These are phyloP conservation scores for Glomeris marginata DNA, from an alignment of 2,888 invertebrate genomes.

Conservation along the genomic window DNA sequence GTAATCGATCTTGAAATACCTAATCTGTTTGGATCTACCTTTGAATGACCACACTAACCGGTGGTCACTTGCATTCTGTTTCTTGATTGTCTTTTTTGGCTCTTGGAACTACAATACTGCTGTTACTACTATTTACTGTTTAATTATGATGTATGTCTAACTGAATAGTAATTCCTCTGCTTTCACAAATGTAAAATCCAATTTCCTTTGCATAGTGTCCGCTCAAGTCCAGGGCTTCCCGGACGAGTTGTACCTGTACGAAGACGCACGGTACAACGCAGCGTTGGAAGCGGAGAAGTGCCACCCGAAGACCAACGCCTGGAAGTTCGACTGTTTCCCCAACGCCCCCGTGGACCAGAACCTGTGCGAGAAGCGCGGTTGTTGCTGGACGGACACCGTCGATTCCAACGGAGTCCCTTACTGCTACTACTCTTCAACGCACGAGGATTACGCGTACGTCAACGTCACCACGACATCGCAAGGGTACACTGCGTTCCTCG, in stretches of 20 bases:
- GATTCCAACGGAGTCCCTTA: conserved; percentile 40
- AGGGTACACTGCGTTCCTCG: conserved; percentile 42
- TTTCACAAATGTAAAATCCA: too few species aligned
- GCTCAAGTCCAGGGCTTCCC: neutral
- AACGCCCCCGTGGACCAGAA: conserved; percentile 38
- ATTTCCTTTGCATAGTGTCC: neutral
- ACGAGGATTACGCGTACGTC: conserved; percentile 45
- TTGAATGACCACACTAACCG: too few species aligned
- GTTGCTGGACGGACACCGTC: conserved; percentile 44
- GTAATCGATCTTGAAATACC: too few species aligned
- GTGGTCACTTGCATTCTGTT: too few species aligned
- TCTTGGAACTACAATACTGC: too few species aligned
- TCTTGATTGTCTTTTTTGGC: too few species aligned
- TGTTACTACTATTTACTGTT: too few species aligned
- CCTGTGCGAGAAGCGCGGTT: conserved; percentile 47
- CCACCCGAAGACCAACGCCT: conserved; percentile 19
- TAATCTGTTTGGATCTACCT: too few species aligned
- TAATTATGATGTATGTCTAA: too few species aligned
- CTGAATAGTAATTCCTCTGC: too few species aligned
- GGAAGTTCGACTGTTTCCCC: conserved; percentile 56
- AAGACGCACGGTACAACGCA: neutral
- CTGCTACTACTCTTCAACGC: conserved; percentile 56
- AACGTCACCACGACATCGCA: conserved; percentile 46
- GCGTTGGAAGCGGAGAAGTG: neutral
- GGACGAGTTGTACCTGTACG: neutral